These are phyloP conservation scores for Cricetomys ansorgei DNA, from an alignment of 2,113 vertebrate species.

Conservation along the genomic window DNA sequence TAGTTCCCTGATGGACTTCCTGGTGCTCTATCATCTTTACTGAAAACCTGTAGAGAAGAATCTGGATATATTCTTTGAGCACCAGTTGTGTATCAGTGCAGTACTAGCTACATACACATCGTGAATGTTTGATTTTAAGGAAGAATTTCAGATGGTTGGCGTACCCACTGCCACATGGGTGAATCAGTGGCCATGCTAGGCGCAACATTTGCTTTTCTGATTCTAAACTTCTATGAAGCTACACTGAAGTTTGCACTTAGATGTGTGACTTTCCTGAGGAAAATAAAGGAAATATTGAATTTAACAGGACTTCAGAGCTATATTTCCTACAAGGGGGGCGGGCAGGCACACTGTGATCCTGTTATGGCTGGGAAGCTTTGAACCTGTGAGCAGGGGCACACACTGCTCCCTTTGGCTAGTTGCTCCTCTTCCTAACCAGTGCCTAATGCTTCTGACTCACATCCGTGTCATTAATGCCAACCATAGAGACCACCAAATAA, in stretches of 20 bases:
- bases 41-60: neutral
- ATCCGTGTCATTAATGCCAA: neutral
- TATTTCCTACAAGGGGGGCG: neutral
- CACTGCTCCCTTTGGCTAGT: neutral
- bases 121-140: neutral
- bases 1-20: neutral
- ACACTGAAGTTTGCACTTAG: neutral
- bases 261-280: neutral
- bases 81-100: accelerated
- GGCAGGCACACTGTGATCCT: neutral
- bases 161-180: neutral
- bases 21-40: neutral
- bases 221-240: neutral
- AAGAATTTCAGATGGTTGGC: neutral
- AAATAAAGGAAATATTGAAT: neutral
- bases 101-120: neutral
- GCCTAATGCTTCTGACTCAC: neutral
- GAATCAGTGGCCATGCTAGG: neutral
- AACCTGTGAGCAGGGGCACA: neutral
- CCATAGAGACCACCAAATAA: neutral
- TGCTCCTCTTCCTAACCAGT: neutral
- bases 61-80: neutral
- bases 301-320: neutral
- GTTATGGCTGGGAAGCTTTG: neutral
- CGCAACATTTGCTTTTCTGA: neutral